Conservation (phyloP, 2,797 vertebrate genomes). For the Periparus ater region DNA sequence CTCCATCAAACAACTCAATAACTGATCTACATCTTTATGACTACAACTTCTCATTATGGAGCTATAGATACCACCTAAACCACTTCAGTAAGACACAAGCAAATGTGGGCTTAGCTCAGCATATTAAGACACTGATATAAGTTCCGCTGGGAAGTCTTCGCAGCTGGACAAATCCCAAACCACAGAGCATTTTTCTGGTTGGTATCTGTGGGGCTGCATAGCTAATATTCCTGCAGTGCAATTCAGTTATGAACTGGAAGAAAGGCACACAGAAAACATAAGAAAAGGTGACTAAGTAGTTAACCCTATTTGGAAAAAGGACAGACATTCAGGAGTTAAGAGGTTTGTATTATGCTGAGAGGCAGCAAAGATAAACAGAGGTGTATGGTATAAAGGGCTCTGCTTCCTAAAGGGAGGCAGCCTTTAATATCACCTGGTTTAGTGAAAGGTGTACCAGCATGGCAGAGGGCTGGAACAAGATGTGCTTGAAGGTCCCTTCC, state of each 20-base stretch:
- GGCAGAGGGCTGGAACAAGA: neutral
- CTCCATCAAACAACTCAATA: neutral
- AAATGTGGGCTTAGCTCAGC: neutral
- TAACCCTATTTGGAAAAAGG: neutral
- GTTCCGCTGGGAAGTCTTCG: neutral
- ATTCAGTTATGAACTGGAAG: neutral
- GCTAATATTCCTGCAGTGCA: neutral
- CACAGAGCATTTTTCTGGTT: neutral
- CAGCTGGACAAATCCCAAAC: neutral
- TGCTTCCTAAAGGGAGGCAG: neutral
- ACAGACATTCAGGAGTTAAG: neutral
- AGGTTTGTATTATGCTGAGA: neutral
- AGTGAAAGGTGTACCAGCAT: neutral
- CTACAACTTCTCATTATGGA: neutral
- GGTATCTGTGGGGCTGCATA: neutral
- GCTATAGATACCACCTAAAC: neutral
- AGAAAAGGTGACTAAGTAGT: neutral
- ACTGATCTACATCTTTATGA: neutral
- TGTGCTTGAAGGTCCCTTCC: neutral
- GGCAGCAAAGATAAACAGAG: neutral
- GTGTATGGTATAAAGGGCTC: neutral
- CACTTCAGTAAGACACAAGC: neutral
- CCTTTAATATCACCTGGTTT: neutral
- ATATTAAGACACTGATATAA: neutral
- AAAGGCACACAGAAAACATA: neutral